Evolutionary conservation across 2,113 vertebrate species (phyloP).

Genomic region (Centropus bengalensis): DNA sequence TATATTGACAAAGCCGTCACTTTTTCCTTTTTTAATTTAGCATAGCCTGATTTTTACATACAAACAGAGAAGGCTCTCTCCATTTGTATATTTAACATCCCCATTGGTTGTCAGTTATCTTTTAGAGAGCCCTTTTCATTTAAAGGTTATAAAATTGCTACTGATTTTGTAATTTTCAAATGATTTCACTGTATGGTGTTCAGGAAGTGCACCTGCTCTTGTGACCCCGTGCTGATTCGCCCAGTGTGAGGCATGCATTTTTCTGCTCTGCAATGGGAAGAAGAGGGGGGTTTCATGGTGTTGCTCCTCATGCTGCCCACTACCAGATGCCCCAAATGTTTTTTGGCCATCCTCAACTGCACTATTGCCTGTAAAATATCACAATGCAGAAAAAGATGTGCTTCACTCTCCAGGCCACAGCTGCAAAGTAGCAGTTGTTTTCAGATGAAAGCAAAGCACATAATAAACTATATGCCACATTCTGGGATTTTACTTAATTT

Average conservation of each 20-base stretch:
- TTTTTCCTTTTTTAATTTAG: conserved; percentile 2
- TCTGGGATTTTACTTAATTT: not conserved
- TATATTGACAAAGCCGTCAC: not conserved
- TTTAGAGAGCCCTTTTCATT: not conserved
- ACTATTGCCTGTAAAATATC: not conserved
- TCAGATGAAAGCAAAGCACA: not conserved
- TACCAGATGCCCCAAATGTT: not conserved
- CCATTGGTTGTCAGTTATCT: not conserved
- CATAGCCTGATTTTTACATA: not conserved
- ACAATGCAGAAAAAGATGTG: not conserved
- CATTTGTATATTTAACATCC: not conserved
- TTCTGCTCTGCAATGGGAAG: not conserved
- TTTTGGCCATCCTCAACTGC: not conserved
- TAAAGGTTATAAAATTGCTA: conserved; percentile 19
- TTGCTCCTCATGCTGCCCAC: not conserved
- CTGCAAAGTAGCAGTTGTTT: not conserved
- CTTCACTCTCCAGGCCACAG: not conserved
- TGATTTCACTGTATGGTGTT: not conserved
- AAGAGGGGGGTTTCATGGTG: rapidly evolving
- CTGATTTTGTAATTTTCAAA: not conserved
- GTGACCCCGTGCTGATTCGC: not conserved
- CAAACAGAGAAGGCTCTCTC: not conserved
- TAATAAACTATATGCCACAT: not conserved
- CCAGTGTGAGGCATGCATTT: not conserved
- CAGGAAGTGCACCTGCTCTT: not conserved